Percentiles rank a stretch among this genome's conserved stretches.
Evolutionary conservation across 2,888 invertebrate species (phyloP).

Genomic region (Patella pellucida): DNA sequence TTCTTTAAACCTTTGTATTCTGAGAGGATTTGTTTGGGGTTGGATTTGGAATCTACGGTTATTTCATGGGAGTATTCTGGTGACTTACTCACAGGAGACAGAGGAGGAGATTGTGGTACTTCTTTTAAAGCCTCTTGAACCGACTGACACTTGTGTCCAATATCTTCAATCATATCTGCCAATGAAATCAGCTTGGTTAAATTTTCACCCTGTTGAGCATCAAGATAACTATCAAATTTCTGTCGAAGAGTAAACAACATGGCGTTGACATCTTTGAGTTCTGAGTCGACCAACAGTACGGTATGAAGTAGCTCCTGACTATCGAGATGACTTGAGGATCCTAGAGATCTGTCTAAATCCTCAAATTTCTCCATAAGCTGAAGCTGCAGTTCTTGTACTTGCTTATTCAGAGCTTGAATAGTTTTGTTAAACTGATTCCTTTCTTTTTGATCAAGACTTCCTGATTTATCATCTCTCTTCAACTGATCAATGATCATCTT

Average conservation of each 20-base stretch:
- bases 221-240: constrained; percentile 46
- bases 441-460: constrained; percentile 34
- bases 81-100: background rate
- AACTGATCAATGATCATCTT: constrained; percentile 56
- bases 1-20: constrained; percentile 45
- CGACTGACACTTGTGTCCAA: constrained; percentile 51
- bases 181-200: constrained; percentile 37
- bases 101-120: constrained; percentile 27
- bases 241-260: constrained; percentile 45
- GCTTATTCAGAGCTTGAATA: constrained; percentile 48
- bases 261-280: constrained; percentile 53
- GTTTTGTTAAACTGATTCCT: constrained; percentile 47
- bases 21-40: constrained; percentile 32
- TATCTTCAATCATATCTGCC: constrained; percentile 49
- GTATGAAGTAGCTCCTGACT: constrained; percentile 47
- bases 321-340: constrained; percentile 22
- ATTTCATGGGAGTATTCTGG: constrained; percentile 35
- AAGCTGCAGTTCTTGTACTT: constrained; percentile 48
- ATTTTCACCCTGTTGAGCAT: constrained; percentile 41
- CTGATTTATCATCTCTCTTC: constrained; percentile 26
- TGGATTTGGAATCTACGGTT: constrained; percentile 33
- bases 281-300: constrained; percentile 52
- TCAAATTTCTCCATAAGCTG: constrained; percentile 39
- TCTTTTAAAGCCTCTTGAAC: constrained; percentile 54
- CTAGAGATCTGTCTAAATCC: constrained; percentile 18